Evolutionary conservation across 2,113 vertebrate species (phyloP), one percentile per base, ranked within the genome.

Genomic region (Cinclus mexicanus): DNA sequence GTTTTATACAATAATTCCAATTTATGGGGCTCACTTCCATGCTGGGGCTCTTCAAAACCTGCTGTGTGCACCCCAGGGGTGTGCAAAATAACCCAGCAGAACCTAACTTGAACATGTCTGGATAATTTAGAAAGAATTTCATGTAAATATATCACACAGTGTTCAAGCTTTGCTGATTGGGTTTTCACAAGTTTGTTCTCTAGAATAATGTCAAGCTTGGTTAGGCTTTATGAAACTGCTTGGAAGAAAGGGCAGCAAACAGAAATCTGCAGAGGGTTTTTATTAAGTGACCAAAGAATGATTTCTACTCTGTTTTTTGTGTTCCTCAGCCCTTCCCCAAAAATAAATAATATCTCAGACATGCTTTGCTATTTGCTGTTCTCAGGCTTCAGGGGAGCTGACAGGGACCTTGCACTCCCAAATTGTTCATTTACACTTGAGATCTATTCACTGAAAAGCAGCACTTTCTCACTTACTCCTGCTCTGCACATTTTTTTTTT

Each of bases 121-220:
- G 3, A 2, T 41, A 1, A 71, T 71, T 55, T 8, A 25, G 14
- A 25, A n/a, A n/a, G 21, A n/a, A n/a, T 2, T 55, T 20, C 1
- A 9, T 52, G 3, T 20, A 14, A 12, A 50, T 65, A 1, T 44
- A 3, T 12, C 4, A 3, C 26, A n/a, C 39, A 22, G 4, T 5
- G 5, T 35, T 85, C 53, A 61, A 2, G 9, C 72, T 81, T 68
- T 53, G 42, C 29, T 61, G 15, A 1, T 35, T 14, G 35, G 5
- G 6, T 50, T 46, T 14, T 12, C 14, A 39, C 69, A 28, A 2
- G 3, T 46, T 61, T 56, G 2, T 82, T n/a, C 25, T 44, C 1
- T 11, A 74, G 67, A 65, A n/a, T 10, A 41, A 16, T 17, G 4
- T 35, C 26, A 74, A 21, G 15, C 25, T 74, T 59, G 39, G 3